phyloP scores from a whole-genome alignment of 2,888 invertebrate genomes.

The Nephrotoma flavescens region DNA sequence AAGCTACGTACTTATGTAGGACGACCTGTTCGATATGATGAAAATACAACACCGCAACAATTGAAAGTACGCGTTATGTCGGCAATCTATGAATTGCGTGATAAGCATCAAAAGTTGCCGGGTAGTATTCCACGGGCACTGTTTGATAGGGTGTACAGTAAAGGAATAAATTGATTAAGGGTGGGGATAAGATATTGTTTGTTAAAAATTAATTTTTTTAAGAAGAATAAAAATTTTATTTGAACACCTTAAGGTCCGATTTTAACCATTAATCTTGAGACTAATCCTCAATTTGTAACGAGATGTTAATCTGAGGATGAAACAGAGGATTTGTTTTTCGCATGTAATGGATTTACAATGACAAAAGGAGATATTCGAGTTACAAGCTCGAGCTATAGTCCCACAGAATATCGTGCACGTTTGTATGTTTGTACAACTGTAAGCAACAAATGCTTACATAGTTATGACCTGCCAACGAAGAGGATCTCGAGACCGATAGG shows the following conservation, averaged over 20 bases:
- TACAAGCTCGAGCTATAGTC: too few relatives aligned
- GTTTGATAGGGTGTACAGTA: conserved; percentile 36
- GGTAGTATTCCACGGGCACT: conserved; percentile 74
- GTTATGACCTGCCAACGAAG: too few relatives aligned
- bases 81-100: conserved; percentile 63
- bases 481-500: too few relatives aligned
- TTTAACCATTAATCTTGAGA: too few relatives aligned
- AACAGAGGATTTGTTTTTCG: too few relatives aligned
- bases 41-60: conserved; percentile 60
- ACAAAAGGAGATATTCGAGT: too few relatives aligned
- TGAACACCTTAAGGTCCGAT: not conserved
- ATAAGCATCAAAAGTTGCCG: conserved; percentile 68
- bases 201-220: not conserved
- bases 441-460: too few relatives aligned
- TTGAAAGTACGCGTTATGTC: conserved; percentile 42
- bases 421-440: too few relatives aligned
- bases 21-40: conserved; percentile 62
- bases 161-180: not conserved
- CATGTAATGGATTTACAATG: too few relatives aligned
- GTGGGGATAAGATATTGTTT: not conserved
- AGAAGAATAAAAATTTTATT: not conserved
- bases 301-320: too few relatives aligned
- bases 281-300: too few relatives aligned
- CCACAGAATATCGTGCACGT: too few relatives aligned
- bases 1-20: conserved; percentile 83